A percentile compares a stretch with the other conserved stretches of the same genome.
phyloP scores from a whole-genome alignment of 2,113 vertebrate species.

The Calypte anna region DNA sequence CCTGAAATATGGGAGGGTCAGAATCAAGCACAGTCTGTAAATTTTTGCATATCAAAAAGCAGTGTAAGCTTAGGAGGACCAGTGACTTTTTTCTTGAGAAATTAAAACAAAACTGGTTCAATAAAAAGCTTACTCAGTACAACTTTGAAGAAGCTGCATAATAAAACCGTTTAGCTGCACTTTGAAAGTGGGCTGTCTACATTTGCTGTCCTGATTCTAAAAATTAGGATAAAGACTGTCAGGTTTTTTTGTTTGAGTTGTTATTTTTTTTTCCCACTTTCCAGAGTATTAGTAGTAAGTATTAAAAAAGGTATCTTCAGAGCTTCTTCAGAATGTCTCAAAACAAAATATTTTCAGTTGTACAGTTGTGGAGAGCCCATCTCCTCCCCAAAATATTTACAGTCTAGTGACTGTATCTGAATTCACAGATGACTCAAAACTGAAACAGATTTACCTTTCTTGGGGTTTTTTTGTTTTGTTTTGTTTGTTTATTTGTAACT shows the following conservation, averaged over 20 bases:
- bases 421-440: constrained; percentile 54
- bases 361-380: constrained; percentile 34
- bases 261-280: not conserved
- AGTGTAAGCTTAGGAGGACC: constrained; percentile 40
- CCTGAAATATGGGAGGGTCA: constrained; percentile 56
- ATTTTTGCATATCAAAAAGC: constrained; percentile 71
- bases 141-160: constrained; percentile 54
- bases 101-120: constrained; percentile 28
- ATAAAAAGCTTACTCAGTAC: constrained; percentile 34
- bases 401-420: constrained; percentile 52
- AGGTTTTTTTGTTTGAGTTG: not conserved
- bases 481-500: constrained; percentile 73
- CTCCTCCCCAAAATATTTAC: constrained; percentile 58
- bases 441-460: constrained; percentile 37
- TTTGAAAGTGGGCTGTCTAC: constrained; percentile 44
- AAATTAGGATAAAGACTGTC: constrained; percentile 24
- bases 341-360: constrained; percentile 44
- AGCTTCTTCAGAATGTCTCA: constrained; percentile 54
- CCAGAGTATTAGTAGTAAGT: constrained; percentile 15
- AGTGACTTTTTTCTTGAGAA: constrained; percentile 47
- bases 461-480: not conserved
- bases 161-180: constrained; percentile 46
- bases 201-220: constrained; percentile 41
- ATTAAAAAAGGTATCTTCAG: constrained; percentile 13
- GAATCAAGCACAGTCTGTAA: constrained; percentile 73